Base-by-base conservation (phyloP, 2,888 invertebrate genomes). In the Steinernema hermaphroditum region DNA sequence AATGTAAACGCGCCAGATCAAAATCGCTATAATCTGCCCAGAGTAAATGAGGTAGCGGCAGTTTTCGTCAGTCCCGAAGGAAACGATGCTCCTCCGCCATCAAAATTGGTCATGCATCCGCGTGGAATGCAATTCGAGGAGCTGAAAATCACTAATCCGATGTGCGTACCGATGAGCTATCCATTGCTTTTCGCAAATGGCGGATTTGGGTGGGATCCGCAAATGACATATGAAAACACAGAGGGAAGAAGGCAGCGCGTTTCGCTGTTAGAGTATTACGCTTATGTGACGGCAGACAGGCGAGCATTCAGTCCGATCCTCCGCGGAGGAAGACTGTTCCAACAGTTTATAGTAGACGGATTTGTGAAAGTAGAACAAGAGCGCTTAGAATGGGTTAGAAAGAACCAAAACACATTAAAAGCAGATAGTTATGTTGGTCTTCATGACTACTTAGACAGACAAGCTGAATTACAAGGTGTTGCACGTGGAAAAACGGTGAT, bases 91-190 rank as follows among this genome's bases (percentile, higher is more conserved):
- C 22, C 44, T 32, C 19, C 27, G 0, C n/a, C n/a, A 82, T 87
- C n/a, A 86, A 22, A 87, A 80, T 85, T 87, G 41, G 74, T 86
- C 72, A 54, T 87, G 50, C 80, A 73, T 74, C 73, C 9, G 37
- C 77, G 68, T 77, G 76, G 76, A 70, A 74, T 76, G 37, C 68
- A 37, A 19, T 57, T 88, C 16, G n/a, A 19, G n/a, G 4, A 57
- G 76, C 22, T 71, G 83, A 9, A 81, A 87, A 1, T 68, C 80
- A 0, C 86, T 87, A 46, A 83, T 82, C n/a, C 86, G 87, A 68
- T 80, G 69, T 87, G 87, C 78, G 87, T 87, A 78, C 83, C 87
- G 2, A 78, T 87, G 9, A 82, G 87, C 80, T 88, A 88, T 78
- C 86, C 86, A 2, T 0, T 87, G 0, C 82, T 87, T 14, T 87